Evolutionary conservation across 2,888 invertebrate species (phyloP), one percentile per base, ranked within the genome.

Genomic region (Xylota segnis): DNA sequence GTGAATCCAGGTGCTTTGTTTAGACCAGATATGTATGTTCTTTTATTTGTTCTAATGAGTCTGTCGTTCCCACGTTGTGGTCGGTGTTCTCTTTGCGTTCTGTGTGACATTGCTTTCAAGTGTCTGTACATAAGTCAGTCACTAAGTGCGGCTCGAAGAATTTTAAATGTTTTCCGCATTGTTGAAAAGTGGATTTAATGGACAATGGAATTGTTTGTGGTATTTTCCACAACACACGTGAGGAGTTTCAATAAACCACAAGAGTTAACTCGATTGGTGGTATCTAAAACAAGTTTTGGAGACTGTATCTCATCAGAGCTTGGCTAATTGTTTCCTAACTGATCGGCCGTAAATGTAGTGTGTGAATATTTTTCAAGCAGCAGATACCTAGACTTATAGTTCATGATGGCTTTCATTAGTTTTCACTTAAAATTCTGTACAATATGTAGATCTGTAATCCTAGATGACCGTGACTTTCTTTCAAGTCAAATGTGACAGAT

Each of bases 141-240:
- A 61, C 23, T 40, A 18, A 29, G 32, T 58, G 45, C 47, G 40
- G 45, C 52, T 43, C 12, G 29, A 43, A 52, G 77, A 43, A 83
- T 77, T 59, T 65, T 66, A 72, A 78, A 83, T 78, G 78, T 78
- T 47, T 83, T 83, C 83, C 83, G 83, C 83, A 78, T 83, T 83
- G 78, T 72, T 72, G 50, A n/a, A 32, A 50, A 72, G 40, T 65
- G 34, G 58, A 61, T 65, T 58, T 72, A 65, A 58, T 66, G 59
- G 52, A 72, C 27, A 58, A 59, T 6, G 61, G 59, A 14, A 68
- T 75, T 50, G 76, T 50, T 71, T 63, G 37, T 78, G 59, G 40
- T 45, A 66, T 72, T 83, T 71, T 72, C 66, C 71, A 56, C 63
- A 71, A 56, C 63, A 71, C 52, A 58, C 65, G 72, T 66, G 54